Percentiles rank a stretch among this genome's conserved stretches.
Evolutionary conservation across 1,140 invertebrate species (phyloP).

Genomic region (Psilanteris sp.): DNA sequence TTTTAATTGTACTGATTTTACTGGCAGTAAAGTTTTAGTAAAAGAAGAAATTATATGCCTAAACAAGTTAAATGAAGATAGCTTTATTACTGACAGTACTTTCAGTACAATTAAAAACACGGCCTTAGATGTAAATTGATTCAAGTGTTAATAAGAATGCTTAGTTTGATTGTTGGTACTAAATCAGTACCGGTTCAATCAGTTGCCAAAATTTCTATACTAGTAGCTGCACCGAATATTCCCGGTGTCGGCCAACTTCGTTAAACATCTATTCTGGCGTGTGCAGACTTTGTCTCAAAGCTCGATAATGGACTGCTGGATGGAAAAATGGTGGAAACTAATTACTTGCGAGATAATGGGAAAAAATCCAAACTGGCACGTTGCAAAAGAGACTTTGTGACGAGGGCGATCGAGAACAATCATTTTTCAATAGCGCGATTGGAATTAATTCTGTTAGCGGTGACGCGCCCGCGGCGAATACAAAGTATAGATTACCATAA

Average conservation of each 20-base stretch:
- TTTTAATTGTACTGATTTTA: no score
- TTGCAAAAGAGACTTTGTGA: constrained; percentile 59
- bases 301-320: constrained; percentile 60
- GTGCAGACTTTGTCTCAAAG: constrained; percentile 55
- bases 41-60: no score
- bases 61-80: no score
- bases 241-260: constrained; percentile 49
- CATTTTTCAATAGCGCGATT: constrained; percentile 65
- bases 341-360: constrained; percentile 61
- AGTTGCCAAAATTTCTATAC: constrained; percentile 25
- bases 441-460: constrained; percentile 63
- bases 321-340: constrained; percentile 63
- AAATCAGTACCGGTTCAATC: constrained; percentile 13
- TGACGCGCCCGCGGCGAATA: constrained; percentile 59
- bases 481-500: constrained; percentile 63
- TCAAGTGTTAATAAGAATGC: no score
- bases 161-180: constrained; percentile 1
- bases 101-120: no score
- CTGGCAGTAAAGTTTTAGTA: no score
- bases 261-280: constrained; percentile 62
- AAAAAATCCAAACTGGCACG: constrained; percentile 59
- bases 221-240: constrained; percentile 43
- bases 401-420: constrained; percentile 63
- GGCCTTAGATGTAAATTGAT: no score
- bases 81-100: no score